Percentiles rank a stretch among this genome's conserved stretches.
These are phyloP conservation scores for Rhagonycha lutea DNA, from an alignment of 2,888 invertebrate species.

Conservation along the genomic window DNA sequence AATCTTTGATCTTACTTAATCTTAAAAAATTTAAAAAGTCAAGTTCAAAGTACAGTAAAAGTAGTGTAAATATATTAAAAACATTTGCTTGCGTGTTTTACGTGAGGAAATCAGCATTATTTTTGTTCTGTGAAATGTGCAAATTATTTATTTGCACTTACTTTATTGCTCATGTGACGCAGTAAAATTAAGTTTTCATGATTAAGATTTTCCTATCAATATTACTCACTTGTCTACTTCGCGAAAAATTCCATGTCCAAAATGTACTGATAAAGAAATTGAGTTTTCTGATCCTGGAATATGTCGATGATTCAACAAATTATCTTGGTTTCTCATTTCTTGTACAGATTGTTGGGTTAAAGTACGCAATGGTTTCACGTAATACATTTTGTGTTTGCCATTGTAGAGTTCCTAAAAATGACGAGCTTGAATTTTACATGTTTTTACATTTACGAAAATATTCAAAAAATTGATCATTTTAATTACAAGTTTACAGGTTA, in stretches of 20 bases:
- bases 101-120: not conserved
- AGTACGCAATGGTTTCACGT: constrained; percentile 47
- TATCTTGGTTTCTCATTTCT: constrained; percentile 43
- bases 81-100: not conserved
- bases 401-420: constrained; percentile 55
- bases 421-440: not conserved
- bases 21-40: not conserved
- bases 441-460: too few species aligned
- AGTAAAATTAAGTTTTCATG: not conserved
- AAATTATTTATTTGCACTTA: not conserved
- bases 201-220: not conserved
- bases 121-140: not conserved
- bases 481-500: too few species aligned
- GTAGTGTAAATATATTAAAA: not conserved
- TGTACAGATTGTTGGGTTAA: constrained; percentile 46
- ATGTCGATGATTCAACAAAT: constrained; percentile 36
- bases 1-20: not conserved
- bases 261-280: constrained; percentile 48
- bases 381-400: constrained; percentile 50
- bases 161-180: not conserved
- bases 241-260: constrained; percentile 50
- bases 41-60: not conserved
- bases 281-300: constrained; percentile 30
- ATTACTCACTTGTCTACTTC: constrained; percentile 46
- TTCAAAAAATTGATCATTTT: too few species aligned